These are phyloP conservation scores for Bryconaethiops microstoma DNA, from an alignment of 2,797 vertebrate genomes.

Conservation along the genomic window DNA sequence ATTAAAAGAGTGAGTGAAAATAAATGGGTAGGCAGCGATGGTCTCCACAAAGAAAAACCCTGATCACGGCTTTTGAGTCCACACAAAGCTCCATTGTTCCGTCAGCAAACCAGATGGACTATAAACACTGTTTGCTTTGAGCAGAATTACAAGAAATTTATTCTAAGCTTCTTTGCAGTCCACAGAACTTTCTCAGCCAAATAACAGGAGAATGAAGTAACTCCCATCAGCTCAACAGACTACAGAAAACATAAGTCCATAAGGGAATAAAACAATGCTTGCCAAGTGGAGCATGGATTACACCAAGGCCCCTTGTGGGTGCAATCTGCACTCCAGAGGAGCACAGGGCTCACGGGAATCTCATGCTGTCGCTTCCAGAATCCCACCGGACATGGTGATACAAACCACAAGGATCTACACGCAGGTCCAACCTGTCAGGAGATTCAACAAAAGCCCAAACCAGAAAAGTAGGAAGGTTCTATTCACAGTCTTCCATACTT, in stretches of 20 bases:
- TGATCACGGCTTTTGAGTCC: conserved; percentile 57
- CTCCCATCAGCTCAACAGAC: background rate
- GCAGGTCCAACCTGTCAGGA: conserved; percentile 11
- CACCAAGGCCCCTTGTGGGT: background rate
- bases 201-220: background rate
- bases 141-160: conserved; percentile 1
- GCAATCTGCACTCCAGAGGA: background rate
- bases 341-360: conserved; percentile 12
- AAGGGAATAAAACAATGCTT: background rate
- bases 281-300: conserved; percentile 7
- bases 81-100: conserved; percentile 30
- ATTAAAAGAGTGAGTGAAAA: background rate
- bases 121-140: conserved; percentile 33
- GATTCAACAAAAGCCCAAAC: conserved; percentile 21
- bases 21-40: background rate
- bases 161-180: conserved; percentile 5
- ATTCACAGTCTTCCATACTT: background rate
- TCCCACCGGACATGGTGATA: conserved; percentile 11
- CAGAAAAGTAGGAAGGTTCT: background rate
- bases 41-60: conserved; percentile 3
- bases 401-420: background rate
- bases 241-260: background rate
- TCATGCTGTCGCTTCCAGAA: conserved; percentile 9
- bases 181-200: conserved; percentile 5
- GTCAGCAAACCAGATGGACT: conserved; percentile 41